phyloP scores from a whole-genome alignment of 2,888 invertebrate genomes.

The Hemistola chrysoprasaria region DNA sequence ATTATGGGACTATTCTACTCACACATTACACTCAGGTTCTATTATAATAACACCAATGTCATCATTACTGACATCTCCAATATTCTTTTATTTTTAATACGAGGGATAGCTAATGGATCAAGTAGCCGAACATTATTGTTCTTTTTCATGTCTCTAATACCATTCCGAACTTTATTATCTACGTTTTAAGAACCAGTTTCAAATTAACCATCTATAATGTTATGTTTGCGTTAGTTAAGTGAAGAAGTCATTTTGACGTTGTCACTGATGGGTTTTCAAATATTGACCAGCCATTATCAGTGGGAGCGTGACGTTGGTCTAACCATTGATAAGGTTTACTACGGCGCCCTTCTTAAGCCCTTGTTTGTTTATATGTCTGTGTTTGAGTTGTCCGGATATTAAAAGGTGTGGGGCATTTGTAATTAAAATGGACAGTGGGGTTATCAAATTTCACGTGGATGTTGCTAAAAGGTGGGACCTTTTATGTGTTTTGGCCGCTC shows the following conservation, averaged over 20 bases:
- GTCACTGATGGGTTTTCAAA: conserved; percentile 77
- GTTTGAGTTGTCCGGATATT: conserved; percentile 57
- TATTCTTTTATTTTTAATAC: conserved; percentile 59
- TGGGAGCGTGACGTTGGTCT: conserved; percentile 58
- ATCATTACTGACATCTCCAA: conserved; percentile 50
- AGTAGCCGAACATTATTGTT: conserved; percentile 41
- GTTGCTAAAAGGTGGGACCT: conserved; percentile 20
- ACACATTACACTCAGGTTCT: conserved; percentile 36
- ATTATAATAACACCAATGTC: conserved; percentile 41
- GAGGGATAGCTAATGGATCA: conserved; percentile 61
- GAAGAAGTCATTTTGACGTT: conserved; percentile 70
- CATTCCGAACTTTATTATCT: conserved; percentile 34
- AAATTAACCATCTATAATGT: conserved; percentile 13
- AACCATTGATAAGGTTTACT: conserved; percentile 58
- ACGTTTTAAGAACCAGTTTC: conserved; percentile 31
- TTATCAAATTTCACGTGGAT: conserved; percentile 36
- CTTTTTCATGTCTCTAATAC: conserved; percentile 9
- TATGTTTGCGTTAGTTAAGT: conserved; percentile 58
- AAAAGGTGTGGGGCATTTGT: conserved; percentile 60
- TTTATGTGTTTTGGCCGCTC: conserved; percentile 16
- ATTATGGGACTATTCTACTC: too few species aligned
- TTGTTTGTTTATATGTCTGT: conserved; percentile 64
- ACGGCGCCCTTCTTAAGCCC: conserved; percentile 60
- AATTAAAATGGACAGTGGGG: conserved; percentile 55
- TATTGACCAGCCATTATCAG: conserved; percentile 77